Percentiles rank a stretch among this genome's conserved stretches.
These are phyloP conservation scores for Habrosyne pyritoides DNA, from an alignment of 2,888 invertebrate genomes.

Conservation along the genomic window DNA sequence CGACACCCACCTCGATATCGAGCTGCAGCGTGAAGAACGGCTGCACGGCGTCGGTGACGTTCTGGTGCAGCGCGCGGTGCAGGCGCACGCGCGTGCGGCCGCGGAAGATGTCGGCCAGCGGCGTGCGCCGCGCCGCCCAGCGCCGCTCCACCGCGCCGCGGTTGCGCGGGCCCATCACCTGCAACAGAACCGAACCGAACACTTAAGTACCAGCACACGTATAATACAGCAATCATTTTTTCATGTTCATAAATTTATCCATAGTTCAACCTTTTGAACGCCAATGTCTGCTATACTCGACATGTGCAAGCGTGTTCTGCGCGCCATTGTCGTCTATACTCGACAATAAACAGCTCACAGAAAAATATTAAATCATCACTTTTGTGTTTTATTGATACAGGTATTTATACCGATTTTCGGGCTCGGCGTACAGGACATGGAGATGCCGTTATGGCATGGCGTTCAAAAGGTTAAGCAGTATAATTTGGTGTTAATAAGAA, in stretches of 20 bases:
- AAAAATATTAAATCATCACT: too few species aligned
- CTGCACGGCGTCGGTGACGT: slow-evolving; percentile 95
- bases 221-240: background rate
- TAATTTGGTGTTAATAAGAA: too few species aligned
- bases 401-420: too few species aligned
- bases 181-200: slow-evolving; percentile 16
- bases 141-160: slow-evolving; percentile 94
- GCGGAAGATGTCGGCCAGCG: slow-evolving; percentile 96
- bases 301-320: too few species aligned
- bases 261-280: too few species aligned
- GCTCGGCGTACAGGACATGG: too few species aligned
- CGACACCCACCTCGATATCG: slow-evolving; percentile 97
- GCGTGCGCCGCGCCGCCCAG: slow-evolving; percentile 88
- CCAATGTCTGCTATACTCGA: too few species aligned
- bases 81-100: slow-evolving; percentile 94
- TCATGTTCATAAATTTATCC: background rate
- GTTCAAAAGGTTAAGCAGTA: too few species aligned
- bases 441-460: too few species aligned
- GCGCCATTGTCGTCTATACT: too few species aligned
- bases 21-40: slow-evolving; percentile 98
- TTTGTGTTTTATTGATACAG: too few species aligned
- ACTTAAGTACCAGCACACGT: background rate
- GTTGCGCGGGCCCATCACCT: slow-evolving; percentile 94
- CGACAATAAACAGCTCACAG: too few species aligned
- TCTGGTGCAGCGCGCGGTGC: slow-evolving; percentile 85